Conservation (phyloP, 2,888 invertebrate genomes). For the Altica lythri region DNA sequence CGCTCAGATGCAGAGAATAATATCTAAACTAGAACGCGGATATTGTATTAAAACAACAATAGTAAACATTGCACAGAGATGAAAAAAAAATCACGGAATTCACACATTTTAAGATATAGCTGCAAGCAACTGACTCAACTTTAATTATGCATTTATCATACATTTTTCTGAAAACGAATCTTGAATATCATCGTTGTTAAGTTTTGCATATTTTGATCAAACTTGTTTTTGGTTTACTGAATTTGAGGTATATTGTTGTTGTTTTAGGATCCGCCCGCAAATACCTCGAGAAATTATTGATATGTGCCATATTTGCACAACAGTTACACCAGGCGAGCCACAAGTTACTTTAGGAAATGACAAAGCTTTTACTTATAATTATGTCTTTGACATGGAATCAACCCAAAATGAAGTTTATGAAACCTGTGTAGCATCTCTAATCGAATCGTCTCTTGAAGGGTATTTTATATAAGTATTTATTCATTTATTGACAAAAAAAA, state of each 20-base stretch:
- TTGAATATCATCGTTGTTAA: too few relatives aligned
- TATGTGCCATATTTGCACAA: conserved; percentile 91
- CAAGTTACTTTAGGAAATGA: conserved; percentile 91
- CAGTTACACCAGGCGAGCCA: conserved; percentile 86
- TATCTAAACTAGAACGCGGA: too few relatives aligned
- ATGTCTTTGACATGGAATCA: conserved; percentile 84
- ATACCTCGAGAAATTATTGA: conserved; percentile 91
- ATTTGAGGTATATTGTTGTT: conserved; percentile 30
- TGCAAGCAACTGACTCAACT: too few relatives aligned
- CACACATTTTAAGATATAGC: too few relatives aligned
- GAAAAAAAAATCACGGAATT: too few relatives aligned
- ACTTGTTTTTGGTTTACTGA: too few relatives aligned
- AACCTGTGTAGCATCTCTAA: conserved; percentile 80
- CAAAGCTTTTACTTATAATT: conserved; percentile 95
- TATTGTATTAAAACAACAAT: too few relatives aligned
- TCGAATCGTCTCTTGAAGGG: conserved; percentile 92
- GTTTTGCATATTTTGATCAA: too few relatives aligned
- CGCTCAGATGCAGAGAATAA: too few relatives aligned
- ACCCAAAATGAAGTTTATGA: conserved; percentile 80
- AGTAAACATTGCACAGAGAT: too few relatives aligned
- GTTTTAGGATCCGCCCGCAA: conserved; percentile 88
- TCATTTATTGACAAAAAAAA: background rate
- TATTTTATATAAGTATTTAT: conserved; percentile 51
- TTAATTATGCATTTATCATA: too few relatives aligned
- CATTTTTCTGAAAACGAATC: too few relatives aligned